phyloP scores from a whole-genome alignment of 2,888 invertebrate species.

The Dynastes hyllus region DNA sequence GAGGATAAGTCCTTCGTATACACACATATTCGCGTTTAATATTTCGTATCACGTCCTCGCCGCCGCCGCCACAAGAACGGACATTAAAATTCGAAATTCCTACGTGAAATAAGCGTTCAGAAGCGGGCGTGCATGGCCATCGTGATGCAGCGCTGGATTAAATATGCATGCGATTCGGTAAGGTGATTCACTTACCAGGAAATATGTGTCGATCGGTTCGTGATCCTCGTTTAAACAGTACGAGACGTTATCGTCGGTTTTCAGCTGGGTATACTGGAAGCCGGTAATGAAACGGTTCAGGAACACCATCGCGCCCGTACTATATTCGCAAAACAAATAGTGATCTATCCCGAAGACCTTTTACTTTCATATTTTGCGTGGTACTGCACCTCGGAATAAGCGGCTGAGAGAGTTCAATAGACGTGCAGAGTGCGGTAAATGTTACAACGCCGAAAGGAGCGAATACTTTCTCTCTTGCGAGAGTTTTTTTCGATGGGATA shows the following conservation, averaged over 20 bases:
- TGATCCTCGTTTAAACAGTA: conserved; percentile 45
- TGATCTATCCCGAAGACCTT: conserved; percentile 24
- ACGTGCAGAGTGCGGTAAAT: conserved; percentile 7
- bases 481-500: too few species aligned
- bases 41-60: neutral
- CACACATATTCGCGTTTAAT: too few species aligned
- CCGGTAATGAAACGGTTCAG: conserved; percentile 20
- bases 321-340: conserved; percentile 11
- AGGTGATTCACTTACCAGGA: conserved; percentile 43
- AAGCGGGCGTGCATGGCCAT: neutral
- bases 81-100: neutral
- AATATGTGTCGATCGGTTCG: conserved; percentile 44
- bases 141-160: neutral
- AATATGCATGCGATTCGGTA: neutral
- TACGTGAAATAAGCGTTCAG: neutral
- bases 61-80: neutral
- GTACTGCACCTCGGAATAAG: conserved; percentile 38
- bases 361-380: conserved; percentile 48
- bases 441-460: neutral
- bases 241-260: conserved; percentile 40
- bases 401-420: conserved; percentile 27
- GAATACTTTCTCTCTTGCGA: conserved; percentile 4
- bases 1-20: too few species aligned
- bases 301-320: conserved; percentile 41
- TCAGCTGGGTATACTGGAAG: conserved; percentile 46